A percentile compares a stretch with the other conserved stretches of the same genome.
phyloP scores from a whole-genome alignment of 2,797 vertebrate genomes.

The Peromyscus attwateri region DNA sequence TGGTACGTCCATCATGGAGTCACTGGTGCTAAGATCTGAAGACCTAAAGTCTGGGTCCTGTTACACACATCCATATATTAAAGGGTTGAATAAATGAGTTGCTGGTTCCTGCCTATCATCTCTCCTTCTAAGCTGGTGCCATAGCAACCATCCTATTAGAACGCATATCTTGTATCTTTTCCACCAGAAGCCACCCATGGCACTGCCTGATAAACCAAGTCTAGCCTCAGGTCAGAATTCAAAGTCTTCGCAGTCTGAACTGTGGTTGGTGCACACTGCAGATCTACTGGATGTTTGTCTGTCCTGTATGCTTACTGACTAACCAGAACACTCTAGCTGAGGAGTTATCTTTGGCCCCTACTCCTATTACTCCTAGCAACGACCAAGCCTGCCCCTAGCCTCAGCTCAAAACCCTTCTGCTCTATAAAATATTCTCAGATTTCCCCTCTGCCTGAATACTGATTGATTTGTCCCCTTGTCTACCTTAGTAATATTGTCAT shows the following conservation, averaged over 20 bases:
- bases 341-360: background rate
- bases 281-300: background rate
- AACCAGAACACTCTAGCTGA: background rate
- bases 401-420: conserved; percentile 27
- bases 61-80: background rate
- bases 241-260: background rate
- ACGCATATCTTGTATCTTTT: background rate
- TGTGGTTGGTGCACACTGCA: background rate
- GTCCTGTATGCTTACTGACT: background rate
- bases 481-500: background rate
- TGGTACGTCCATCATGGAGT: background rate
- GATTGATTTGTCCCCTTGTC: background rate
- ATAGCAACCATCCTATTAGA: background rate
- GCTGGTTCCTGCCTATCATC: background rate
- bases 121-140: conserved; percentile 6
- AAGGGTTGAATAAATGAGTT: background rate
- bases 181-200: background rate
- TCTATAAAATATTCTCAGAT: conserved; percentile 29
- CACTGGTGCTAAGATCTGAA: too few relatives aligned
- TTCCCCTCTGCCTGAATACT: background rate
- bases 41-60: background rate
- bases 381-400: background rate
- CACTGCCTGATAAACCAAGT: background rate
- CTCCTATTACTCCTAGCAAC: background rate
- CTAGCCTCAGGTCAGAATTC: background rate